Evolutionary conservation across 2,888 invertebrate species (phyloP).

Genomic region (Melikaiella ostensackeni): DNA sequence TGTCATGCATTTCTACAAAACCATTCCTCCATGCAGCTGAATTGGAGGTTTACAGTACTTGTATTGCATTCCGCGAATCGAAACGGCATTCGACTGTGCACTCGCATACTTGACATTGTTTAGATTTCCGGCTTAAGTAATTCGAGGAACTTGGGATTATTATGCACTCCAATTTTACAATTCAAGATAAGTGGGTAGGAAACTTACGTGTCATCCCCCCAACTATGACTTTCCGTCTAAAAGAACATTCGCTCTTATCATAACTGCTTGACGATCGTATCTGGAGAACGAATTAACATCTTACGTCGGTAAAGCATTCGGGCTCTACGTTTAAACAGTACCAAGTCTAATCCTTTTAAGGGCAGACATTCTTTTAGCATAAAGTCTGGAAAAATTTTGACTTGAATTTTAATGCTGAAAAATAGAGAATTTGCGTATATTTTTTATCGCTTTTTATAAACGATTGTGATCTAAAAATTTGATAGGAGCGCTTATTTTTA

Average conservation of each 20-base stretch:
- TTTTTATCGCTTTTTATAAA: too few relatives aligned
- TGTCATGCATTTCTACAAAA: slow-evolving; percentile 43
- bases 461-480: too few relatives aligned
- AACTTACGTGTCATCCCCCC: too few relatives aligned
- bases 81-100: slow-evolving; percentile 65
- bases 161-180: background rate
- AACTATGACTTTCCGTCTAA: slow-evolving; percentile 1
- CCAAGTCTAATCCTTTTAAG: background rate
- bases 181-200: slow-evolving; percentile 3
- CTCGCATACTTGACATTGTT: slow-evolving; percentile 47
- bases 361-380: background rate
- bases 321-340: background rate
- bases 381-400: background rate
- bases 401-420: background rate
- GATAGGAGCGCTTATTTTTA: too few relatives aligned
- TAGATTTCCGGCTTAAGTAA: slow-evolving; percentile 22
- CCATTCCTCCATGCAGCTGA: slow-evolving; percentile 65
- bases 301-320: background rate
- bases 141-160: background rate
- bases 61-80: slow-evolving; percentile 71
- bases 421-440: background rate
- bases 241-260: slow-evolving; percentile 19
- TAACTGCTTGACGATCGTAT: slow-evolving; percentile 3
- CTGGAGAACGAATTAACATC: slow-evolving; percentile 12
- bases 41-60: slow-evolving; percentile 70